Conservation (phyloP, 2,888 invertebrate genomes). For the Dione juno region DNA sequence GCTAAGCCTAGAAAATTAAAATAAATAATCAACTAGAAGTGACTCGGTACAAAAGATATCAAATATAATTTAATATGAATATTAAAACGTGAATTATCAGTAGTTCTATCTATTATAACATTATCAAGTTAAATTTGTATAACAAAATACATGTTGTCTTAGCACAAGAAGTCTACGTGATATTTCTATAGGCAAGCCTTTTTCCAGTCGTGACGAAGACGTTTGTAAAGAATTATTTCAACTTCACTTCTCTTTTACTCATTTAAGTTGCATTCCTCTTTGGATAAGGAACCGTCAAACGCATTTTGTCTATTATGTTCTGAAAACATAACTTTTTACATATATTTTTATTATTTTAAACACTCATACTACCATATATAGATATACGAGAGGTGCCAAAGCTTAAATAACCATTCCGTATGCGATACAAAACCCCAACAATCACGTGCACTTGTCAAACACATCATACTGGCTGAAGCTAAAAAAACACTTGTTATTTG, state of each 20-base stretch:
- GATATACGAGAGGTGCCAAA: not conserved
- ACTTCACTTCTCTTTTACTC: too few species aligned
- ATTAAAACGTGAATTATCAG: slow-evolving; percentile 7
- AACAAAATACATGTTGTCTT: slow-evolving; percentile 13
- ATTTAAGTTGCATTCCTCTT: too few species aligned
- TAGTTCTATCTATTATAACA: not conserved
- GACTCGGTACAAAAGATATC: too few species aligned
- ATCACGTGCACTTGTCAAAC: not conserved
- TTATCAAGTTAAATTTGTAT: slow-evolving; percentile 1
- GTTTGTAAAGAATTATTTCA: too few species aligned
- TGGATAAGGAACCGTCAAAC: too few species aligned
- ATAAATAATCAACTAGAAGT: too few species aligned
- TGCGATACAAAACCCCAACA: not conserved
- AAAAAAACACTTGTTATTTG: slow-evolving; percentile 42
- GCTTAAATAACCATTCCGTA: not conserved
- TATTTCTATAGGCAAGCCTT: slow-evolving; percentile 28
- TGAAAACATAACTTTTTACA: too few species aligned
- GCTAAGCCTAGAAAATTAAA: too few species aligned
- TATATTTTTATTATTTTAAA: too few species aligned
- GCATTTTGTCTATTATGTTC: too few species aligned
- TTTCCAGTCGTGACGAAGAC: not conserved
- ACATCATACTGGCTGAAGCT: not conserved
- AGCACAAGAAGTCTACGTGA: slow-evolving; percentile 45
- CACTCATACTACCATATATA: too few species aligned
- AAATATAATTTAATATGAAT: not conserved